Conservation (phyloP, 1,140 invertebrate genomes). For the Apis cerana region DNA sequence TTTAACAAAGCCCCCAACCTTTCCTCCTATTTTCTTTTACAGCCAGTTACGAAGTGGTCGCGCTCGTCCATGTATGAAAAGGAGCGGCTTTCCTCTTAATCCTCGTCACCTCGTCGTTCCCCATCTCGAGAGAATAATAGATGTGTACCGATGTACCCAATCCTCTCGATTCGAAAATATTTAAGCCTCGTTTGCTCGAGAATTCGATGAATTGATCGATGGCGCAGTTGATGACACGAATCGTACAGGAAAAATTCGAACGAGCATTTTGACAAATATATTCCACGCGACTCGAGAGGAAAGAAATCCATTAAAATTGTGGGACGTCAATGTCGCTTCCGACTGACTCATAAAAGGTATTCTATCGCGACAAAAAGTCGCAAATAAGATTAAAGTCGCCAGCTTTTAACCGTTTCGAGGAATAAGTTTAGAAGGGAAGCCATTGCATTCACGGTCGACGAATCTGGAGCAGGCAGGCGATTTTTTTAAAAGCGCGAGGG, state of each 20-base stretch:
- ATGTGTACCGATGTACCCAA: not conserved
- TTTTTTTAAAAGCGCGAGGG: not conserved
- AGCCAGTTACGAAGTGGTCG: not conserved
- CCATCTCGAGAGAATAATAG: not conserved
- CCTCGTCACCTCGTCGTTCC: not conserved
- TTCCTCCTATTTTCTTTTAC: conserved; percentile 39
- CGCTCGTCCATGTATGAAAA: conserved; percentile 25
- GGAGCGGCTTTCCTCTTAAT: conserved; percentile 22
- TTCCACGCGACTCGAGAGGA: too few relatives aligned
- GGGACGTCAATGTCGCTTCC: too few relatives aligned
- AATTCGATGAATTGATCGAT: too few relatives aligned
- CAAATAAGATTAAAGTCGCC: not conserved
- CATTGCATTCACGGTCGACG: not conserved
- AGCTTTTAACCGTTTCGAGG: not conserved
- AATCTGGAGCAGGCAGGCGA: not conserved
- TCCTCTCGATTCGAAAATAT: not conserved
- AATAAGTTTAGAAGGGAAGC: not conserved
- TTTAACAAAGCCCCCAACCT: conserved; percentile 27
- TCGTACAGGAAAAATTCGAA: too few relatives aligned
- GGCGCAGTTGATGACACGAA: too few relatives aligned
- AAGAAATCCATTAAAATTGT: too few relatives aligned
- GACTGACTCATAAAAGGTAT: not conserved
- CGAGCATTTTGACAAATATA: too few relatives aligned
- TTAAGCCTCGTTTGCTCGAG: not conserved
- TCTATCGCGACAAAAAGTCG: not conserved